Conservation (phyloP, 2,797 vertebrate species). For the Peromyscus attwateri region DNA sequence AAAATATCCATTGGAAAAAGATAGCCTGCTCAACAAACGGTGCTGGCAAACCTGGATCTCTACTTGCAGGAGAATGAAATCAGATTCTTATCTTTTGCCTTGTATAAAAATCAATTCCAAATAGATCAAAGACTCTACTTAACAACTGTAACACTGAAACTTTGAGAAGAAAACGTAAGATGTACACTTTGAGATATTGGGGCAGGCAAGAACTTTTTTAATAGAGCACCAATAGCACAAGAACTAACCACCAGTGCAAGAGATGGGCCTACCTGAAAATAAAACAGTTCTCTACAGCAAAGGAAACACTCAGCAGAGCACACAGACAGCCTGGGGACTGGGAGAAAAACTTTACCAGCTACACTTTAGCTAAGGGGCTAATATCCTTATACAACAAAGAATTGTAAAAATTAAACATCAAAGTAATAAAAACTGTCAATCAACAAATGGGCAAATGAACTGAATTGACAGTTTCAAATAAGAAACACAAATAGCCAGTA, state of each 20-base stretch:
- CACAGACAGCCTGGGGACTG: not conserved
- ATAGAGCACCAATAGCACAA: not conserved
- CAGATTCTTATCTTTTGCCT: not conserved
- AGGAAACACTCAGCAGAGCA: not conserved
- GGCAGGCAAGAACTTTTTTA: not conserved
- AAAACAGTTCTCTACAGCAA: not conserved
- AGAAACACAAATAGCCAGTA: not conserved
- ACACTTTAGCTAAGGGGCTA: not conserved
- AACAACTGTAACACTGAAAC: not conserved
- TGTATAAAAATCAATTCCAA: not conserved
- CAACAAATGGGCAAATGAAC: not conserved
- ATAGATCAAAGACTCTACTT: not conserved
- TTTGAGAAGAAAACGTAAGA: not conserved
- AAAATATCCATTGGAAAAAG: not conserved
- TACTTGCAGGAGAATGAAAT: not conserved
- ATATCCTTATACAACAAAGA: not conserved
- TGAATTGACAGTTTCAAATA: not conserved
- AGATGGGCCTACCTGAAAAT: too few species aligned
- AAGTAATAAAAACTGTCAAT: not conserved
- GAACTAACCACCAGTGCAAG: not conserved
- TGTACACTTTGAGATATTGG: not conserved
- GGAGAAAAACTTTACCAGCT: not conserved
- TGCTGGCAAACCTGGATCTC: not conserved
- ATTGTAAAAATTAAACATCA: not conserved
- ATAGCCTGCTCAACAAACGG: not conserved